Base-by-base conservation (phyloP, 2,888 invertebrate species). In the Aphodius granarius region DNA sequence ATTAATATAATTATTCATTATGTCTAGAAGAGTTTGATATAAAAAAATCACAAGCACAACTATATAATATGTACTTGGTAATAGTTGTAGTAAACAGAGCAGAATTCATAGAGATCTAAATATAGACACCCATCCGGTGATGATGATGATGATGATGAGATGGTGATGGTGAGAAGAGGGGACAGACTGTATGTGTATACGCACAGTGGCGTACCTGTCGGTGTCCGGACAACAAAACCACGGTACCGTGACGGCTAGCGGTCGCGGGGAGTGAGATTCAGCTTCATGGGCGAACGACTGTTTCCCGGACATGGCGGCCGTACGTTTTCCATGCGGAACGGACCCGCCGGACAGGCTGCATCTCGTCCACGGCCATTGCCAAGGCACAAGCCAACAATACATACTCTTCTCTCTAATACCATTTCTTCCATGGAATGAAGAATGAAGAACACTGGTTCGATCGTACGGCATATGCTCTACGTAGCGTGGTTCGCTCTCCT, bases 251-350 rank as follows among this genome's bases (percentile, higher is more conserved):
- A 77, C 80, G 80, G 75, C 77, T 80, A 80, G 79, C 73, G 80
- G 81, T 81, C 77, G 77, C 72, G 80, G 81, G 81, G 80, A 79
- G 80, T 81, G 43, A 43, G 13, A n/a, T n/a, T 76, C 77, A 80
- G 73, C 81, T 84, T 84, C 82, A 83, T 83, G 85, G 83, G 80
- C 83, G 81, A 82, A 81, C 84, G 83, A 83, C 80, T 82, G 83
- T 81, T 84, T 84, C 84, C 84, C 84, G 84, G 84, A 84, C 83
- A 76, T 73, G 73, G 83, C 82, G 80, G 78, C 81, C 79, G 80
- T 13, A 3, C 43, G 43, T 43, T 82, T 82, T 77, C 81, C 81
- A 83, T 82, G 83, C 84, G 82, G 83, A 84, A 84, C 84, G 82
- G 43, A 6, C 6, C 3, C 9, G 43, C 43, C 43, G 43, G 43